Percentiles rank a stretch among this genome's conserved stretches.
Evolutionary conservation across 1,140 invertebrate species (phyloP).

Genomic region (Drosophila willistoni): DNA sequence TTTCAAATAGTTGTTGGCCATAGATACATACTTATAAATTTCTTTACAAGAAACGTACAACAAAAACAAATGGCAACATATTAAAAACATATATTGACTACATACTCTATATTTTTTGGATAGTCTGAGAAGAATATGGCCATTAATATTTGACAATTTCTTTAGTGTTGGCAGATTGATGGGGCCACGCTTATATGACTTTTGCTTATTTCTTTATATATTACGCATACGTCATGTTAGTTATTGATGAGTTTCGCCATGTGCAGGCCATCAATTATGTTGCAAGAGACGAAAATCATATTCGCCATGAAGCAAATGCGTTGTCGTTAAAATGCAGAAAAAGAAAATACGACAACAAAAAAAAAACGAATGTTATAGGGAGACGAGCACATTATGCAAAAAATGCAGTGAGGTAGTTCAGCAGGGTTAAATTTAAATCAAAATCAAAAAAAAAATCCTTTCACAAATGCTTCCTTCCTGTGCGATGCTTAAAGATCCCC

Average conservation of each 20-base stretch:
- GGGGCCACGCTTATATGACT: constrained; percentile 62
- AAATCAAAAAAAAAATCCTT: no score
- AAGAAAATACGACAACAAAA: constrained; percentile 40
- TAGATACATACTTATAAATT: constrained; percentile 47
- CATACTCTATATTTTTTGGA: constrained; percentile 26
- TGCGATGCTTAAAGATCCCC: constrained; percentile 14
- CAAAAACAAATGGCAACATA: constrained; percentile 5
- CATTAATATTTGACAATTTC: constrained; percentile 79
- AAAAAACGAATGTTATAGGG: constrained; percentile 3
- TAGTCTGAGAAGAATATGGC: constrained; percentile 29
- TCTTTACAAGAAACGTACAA: constrained; percentile 36
- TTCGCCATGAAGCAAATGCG: constrained; percentile 23
- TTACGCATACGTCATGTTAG: constrained; percentile 65
- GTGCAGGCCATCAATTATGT: constrained; percentile 69
- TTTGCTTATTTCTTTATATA: constrained; percentile 68
- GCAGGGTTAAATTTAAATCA: background rate
- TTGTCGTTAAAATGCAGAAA: constrained; percentile 58
- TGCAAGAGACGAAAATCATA: constrained; percentile 3
- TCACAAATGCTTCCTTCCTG: no score
- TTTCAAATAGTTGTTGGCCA: constrained; percentile 73
- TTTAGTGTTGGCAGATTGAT: constrained; percentile 66
- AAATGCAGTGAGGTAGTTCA: constrained; percentile 34
- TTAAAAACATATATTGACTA: constrained; percentile 32
- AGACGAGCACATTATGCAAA: constrained; percentile 56
- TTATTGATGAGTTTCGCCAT: constrained; percentile 70